phyloP scores from a whole-genome alignment of 1,140 invertebrate species.

The Babylonia areolata region DNA sequence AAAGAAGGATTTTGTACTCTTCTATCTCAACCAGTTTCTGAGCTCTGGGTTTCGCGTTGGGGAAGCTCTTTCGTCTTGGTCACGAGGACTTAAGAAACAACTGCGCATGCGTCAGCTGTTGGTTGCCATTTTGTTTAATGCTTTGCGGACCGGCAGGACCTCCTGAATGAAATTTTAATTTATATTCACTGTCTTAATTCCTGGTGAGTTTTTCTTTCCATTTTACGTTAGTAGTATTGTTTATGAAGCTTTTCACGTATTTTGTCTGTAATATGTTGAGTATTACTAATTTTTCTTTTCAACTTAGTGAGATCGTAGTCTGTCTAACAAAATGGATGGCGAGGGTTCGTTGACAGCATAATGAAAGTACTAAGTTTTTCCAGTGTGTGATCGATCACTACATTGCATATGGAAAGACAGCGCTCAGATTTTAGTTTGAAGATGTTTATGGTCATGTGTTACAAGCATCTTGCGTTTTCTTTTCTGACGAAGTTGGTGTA shows the following conservation, averaged over 20 bases:
- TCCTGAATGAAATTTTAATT: constrained; percentile 1
- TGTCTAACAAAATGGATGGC: not conserved
- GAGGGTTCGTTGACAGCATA: not conserved
- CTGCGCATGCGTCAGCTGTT: constrained; percentile 21
- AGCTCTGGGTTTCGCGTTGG: too few relatives aligned
- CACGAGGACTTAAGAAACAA: not conserved
- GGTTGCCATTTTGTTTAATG: constrained; percentile 39
- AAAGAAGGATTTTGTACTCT: too few relatives aligned
- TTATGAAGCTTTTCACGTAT: not conserved
- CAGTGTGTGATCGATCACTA: not conserved
- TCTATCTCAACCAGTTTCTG: too few relatives aligned
- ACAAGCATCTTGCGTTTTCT: not conserved
- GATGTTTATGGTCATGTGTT: not conserved
- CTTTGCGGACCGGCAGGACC: not conserved
- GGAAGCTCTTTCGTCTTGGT: not conserved
- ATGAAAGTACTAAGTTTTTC: not conserved
- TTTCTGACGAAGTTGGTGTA: not conserved
- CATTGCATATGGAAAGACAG: not conserved
- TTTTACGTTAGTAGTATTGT: constrained; percentile 4
- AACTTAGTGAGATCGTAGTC: not conserved
- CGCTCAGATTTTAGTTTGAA: not conserved
- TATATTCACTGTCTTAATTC: not conserved
- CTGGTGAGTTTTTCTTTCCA: constrained; percentile 41
- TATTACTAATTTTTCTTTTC: constrained; percentile 28
- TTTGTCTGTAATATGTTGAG: not conserved